Evolutionary conservation across 2,113 vertebrate genomes (phyloP), one percentile per base, ranked within the genome.

Genomic region (Pimephales promelas): DNA sequence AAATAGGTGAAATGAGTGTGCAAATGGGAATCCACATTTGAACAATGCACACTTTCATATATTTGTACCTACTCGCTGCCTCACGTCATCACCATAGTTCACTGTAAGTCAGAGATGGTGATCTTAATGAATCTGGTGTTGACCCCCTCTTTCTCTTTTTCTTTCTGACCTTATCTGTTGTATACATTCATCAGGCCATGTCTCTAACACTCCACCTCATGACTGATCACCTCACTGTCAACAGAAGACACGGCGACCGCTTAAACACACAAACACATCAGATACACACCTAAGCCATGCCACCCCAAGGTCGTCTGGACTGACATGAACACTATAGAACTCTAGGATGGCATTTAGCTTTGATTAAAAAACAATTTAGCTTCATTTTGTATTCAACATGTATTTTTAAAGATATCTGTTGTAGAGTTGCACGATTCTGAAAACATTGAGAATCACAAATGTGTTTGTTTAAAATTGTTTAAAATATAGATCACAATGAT

Each of bases 41-140:
- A 14, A 13, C 22, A 70, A 14, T 43, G 13, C n/a, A 8, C 22
- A 47, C 14, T 52, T 45, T 10, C 20, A n/a, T 22, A 14, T 24
- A 45, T 71, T 45, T 71, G 11, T 45, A 71, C 22, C 36, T 43
- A n/a, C 45, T 20, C 14, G 10, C 24, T 47, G 9, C 24, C 22
- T 43, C 36, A 26, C 14, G 26, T 45, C 45, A n/a, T 64, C 57
- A 45, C 40, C 61, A 66, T 52, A 31, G 43, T 31, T 31, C 24
- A 94, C 95, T 96, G 95, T 96, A 93, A 95, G 92, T 94, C 93
- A 91, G 92, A 96, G 95, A 95, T 91, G 92, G 57, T 93, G 91
- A 93, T 94, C 92, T 91, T 93, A 93, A 91, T 88, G 94, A 92
- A 92, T 92, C 94, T 94, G 94, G 82, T 85, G 88, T 88, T 36